phyloP scores from a whole-genome alignment of 2,888 invertebrate genomes.

The Myopa tessellatipennis region DNA sequence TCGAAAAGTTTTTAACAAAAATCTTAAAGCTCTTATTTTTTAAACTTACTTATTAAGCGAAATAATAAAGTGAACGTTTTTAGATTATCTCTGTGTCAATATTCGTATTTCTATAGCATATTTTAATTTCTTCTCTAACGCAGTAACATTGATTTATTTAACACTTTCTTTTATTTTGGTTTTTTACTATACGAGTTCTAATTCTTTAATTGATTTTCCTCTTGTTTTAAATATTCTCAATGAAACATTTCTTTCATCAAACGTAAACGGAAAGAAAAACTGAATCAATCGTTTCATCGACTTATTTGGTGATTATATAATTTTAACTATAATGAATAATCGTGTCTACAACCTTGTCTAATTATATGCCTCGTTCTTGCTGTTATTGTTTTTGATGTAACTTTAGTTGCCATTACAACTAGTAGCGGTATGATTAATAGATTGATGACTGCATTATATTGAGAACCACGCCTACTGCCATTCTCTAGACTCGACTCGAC shows the following conservation, averaged over 20 bases:
- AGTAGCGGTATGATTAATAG: conserved; percentile 54
- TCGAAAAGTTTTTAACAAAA: too few species aligned
- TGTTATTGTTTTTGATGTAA: conserved; percentile 44
- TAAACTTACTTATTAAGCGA: too few species aligned
- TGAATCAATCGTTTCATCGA: not conserved
- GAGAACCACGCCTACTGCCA: conserved; percentile 45
- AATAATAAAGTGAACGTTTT: too few species aligned
- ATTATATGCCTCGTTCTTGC: conserved; percentile 11
- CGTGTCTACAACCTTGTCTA: not conserved
- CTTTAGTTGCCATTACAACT: conserved; percentile 49
- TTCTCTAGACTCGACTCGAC: conserved; percentile 56
- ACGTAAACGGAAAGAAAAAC: not conserved
- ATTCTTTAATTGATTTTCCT: conserved; percentile 1
- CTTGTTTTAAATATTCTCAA: not conserved
- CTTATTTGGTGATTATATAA: not conserved
- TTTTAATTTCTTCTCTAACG: not conserved
- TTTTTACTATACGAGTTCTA: not conserved
- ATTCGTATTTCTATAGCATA: too few species aligned
- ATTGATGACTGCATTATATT: conserved; percentile 41
- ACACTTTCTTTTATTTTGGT: conserved; percentile 4
- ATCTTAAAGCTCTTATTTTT: too few species aligned
- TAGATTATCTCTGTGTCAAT: too few species aligned
- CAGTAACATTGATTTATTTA: conserved; percentile 34
- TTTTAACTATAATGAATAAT: conserved; percentile 28
- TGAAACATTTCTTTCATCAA: not conserved